These are phyloP conservation scores for Danio choprae DNA, from an alignment of 2,797 vertebrate genomes.

Conservation along the genomic window DNA sequence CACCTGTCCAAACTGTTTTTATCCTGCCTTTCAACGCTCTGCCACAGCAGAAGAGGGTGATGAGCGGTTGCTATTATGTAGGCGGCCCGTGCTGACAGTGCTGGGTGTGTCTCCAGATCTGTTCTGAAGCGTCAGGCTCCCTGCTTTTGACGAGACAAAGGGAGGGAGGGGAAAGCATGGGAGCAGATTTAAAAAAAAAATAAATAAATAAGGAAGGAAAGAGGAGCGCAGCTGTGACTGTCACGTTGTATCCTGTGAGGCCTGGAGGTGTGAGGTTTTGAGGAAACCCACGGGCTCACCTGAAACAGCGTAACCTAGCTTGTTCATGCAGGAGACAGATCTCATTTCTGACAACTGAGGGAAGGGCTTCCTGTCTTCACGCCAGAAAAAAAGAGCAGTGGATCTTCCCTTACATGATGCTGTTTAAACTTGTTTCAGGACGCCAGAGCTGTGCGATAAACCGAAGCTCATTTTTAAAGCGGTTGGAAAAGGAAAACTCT, in stretches of 20 bases:
- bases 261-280: constrained; percentile 35
- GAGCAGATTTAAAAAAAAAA: constrained; percentile 10
- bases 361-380: constrained; percentile 35
- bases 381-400: constrained; percentile 38
- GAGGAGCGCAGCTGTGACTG: constrained; percentile 50
- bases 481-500: not conserved
- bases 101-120: constrained; percentile 29
- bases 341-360: constrained; percentile 38
- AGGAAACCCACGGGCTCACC: constrained; percentile 39
- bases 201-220: constrained; percentile 3
- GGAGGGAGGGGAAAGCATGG: constrained; percentile 10
- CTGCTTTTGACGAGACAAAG: constrained; percentile 37
- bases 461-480: constrained; percentile 15
- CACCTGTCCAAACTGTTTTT: constrained; percentile 24
- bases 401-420: constrained; percentile 20
- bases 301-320: constrained; percentile 15
- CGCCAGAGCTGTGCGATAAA: constrained; percentile 30
- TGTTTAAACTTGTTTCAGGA: constrained; percentile 53
- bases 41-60: constrained; percentile 10
- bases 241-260: constrained; percentile 47
- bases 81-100: constrained; percentile 4
- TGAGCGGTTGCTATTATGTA: not conserved
- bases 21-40: constrained; percentile 14
- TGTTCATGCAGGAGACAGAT: constrained; percentile 51
- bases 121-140: constrained; percentile 46